Evolutionary conservation across 2,797 vertebrate genomes (phyloP), one percentile per base, ranked within the genome.

Genomic region (Corythornis leucogaster): DNA sequence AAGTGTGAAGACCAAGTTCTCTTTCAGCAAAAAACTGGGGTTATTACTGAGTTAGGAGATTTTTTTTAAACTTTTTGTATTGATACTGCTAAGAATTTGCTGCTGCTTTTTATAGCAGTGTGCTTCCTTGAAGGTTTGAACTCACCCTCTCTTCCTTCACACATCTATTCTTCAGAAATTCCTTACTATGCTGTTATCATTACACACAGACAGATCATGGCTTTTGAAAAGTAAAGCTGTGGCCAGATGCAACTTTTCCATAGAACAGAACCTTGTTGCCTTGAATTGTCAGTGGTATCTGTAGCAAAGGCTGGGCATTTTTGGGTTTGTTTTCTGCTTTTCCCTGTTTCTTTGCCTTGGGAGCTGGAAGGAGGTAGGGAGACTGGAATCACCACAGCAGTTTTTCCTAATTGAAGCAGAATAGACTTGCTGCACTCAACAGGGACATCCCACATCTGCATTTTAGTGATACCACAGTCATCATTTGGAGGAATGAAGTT

Each of bases 121-220:
- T 45, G 18, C 51, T 90, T 90, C 81, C 80, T 85, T 88, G 80
- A 78, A 75, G 14, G 2, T 85, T 91, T 91, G 61, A 93, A 82
- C 43, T 85, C 64, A 53, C 26, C 21, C 14, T 69, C 28, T 55
- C n/a, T 75, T 76, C 45, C 40, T 43, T 50, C n/a, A 67, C 79
- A 12, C 8, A 61, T 73, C 76, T 81, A 33, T 91, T 93, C 88
- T 88, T 84, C 63, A 90, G 64, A 76, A 86, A 74, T 84, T 64
- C 26, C 50, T 84, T 80, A 21, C 26, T 64, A 5, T 71, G 45
- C 79, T 69, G 4, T 80, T 91, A 48, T 46, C 17, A 12, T 90
- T 86, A 58, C 33, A 71, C 30, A 66, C 38, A 74, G 75, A 9
- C 68, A 82, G 68, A 73, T 85, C 62, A 43, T 43, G 28, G 35